phyloP scores from a whole-genome alignment of 2,113 vertebrate genomes.

The Egretta garzetta region DNA sequence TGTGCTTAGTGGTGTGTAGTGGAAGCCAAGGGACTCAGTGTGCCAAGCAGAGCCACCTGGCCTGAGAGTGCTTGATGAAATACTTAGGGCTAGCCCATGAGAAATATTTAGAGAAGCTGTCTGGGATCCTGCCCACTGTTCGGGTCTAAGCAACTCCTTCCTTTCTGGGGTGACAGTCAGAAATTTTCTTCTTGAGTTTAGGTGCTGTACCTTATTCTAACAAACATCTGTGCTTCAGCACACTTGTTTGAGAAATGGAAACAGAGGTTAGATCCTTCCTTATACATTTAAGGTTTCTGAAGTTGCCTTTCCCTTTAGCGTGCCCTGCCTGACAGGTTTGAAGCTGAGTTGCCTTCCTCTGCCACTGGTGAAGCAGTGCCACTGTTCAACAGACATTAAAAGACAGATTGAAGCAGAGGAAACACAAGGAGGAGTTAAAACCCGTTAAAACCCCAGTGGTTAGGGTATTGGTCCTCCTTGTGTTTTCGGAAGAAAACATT shows the following conservation, averaged over 20 bases:
- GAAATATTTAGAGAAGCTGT: background rate
- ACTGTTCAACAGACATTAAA: background rate
- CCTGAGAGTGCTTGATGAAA: background rate
- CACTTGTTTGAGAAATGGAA: background rate
- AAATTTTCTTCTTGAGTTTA: background rate
- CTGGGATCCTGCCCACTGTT: background rate
- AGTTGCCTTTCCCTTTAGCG: background rate
- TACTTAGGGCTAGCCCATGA: background rate
- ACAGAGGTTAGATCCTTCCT: background rate
- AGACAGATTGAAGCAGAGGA: background rate
- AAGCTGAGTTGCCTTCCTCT: background rate
- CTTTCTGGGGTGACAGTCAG: background rate
- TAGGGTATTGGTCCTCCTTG: background rate
- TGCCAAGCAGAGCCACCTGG: background rate
- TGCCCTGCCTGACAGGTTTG: background rate
- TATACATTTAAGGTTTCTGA: background rate
- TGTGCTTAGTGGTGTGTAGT: background rate
- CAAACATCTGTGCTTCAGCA: background rate
- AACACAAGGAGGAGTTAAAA: background rate
- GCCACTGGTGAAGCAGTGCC: background rate
- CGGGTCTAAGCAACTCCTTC: background rate
- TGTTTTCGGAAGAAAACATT: background rate
- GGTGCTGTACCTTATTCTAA: background rate
- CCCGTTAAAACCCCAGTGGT: background rate
- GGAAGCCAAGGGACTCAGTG: background rate